These are phyloP conservation scores for Chrysolina oricalcia DNA, from an alignment of 2,888 invertebrate species.

Conservation along the genomic window DNA sequence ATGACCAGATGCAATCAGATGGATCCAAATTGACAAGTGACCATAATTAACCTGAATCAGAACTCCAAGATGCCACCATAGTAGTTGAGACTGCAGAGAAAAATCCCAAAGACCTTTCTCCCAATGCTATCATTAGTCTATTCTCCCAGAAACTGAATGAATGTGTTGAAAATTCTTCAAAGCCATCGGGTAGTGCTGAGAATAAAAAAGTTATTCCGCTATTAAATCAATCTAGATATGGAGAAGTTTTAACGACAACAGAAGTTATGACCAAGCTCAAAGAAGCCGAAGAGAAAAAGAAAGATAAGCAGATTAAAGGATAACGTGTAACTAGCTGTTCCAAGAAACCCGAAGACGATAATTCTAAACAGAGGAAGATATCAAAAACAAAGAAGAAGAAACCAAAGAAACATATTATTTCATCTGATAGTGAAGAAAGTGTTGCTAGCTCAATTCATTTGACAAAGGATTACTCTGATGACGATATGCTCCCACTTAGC, in stretches of 20 bases:
- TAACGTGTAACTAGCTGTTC: neutral
- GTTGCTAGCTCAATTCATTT: conserved; percentile 18
- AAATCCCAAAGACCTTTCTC: conserved; percentile 12
- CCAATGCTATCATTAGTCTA: conserved; percentile 23
- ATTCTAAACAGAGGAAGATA: conserved; percentile 1
- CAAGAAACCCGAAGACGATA: neutral
- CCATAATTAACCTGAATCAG: conserved; percentile 16
- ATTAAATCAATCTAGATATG: conserved; percentile 3
- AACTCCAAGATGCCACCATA: conserved; percentile 20
- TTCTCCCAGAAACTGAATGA: conserved; percentile 19
- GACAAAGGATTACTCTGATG: conserved; percentile 9
- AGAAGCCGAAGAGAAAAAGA: conserved; percentile 13
- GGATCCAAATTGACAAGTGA: conserved; percentile 14
- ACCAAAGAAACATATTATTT: conserved; percentile 12
- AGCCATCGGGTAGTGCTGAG: neutral
- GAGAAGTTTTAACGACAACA: neutral
- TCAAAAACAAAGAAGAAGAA: conserved; percentile 10
- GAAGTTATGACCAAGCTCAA: neutral
- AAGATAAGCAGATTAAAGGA: conserved; percentile 6
- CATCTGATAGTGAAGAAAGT: conserved; percentile 21
- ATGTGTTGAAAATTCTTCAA: conserved; percentile 12
- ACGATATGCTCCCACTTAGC: conserved; percentile 16
- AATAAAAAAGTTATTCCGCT: conserved; percentile 12
- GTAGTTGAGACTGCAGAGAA: conserved; percentile 24
- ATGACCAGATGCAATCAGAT: conserved; percentile 19